A percentile compares a stretch with the other conserved stretches of the same genome.
Evolutionary conservation across 2,888 invertebrate species (phyloP).

Genomic region (Leucoma salicis): DNA sequence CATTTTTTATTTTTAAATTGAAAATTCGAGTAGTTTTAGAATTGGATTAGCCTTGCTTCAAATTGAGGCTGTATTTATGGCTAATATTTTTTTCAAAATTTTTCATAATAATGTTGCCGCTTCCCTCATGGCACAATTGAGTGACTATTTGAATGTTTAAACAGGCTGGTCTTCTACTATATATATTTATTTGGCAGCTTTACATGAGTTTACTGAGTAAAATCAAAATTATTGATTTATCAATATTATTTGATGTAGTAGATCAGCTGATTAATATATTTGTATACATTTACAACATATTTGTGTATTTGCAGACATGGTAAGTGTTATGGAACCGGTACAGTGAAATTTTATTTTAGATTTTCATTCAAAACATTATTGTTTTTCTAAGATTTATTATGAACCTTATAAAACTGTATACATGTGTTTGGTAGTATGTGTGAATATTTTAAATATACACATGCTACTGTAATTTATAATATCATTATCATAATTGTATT

Average conservation of each 20-base stretch:
- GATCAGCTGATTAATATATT: conserved; percentile 51
- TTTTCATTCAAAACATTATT: too few relatives aligned
- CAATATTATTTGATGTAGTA: conserved; percentile 40
- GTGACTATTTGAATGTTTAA: conserved; percentile 80
- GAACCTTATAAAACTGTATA: too few relatives aligned
- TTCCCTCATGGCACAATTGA: conserved; percentile 57
- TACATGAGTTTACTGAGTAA: conserved; percentile 20
- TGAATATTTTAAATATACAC: too few relatives aligned
- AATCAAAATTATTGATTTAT: conserved; percentile 33
- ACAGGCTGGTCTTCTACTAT: conserved; percentile 67
- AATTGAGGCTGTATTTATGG: conserved; percentile 49
- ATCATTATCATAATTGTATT: too few relatives aligned
- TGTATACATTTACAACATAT: conserved; percentile 35
- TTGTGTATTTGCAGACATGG: conserved; percentile 41
- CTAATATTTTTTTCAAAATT: conserved; percentile 68
- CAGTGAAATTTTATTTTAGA: conserved; percentile 12
- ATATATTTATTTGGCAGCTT: conserved; percentile 31
- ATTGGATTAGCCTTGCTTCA: conserved; percentile 36
- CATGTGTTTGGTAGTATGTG: too few relatives aligned
- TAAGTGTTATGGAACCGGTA: conserved; percentile 30
- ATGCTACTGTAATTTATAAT: too few relatives aligned
- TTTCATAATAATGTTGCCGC: conserved; percentile 32
- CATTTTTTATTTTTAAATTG: conserved; percentile 56
- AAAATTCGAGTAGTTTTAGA: conserved; percentile 40
- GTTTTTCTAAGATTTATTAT: too few relatives aligned